Base-by-base conservation (phyloP, 2,113 vertebrate genomes). In the Leptosomus discolor region DNA sequence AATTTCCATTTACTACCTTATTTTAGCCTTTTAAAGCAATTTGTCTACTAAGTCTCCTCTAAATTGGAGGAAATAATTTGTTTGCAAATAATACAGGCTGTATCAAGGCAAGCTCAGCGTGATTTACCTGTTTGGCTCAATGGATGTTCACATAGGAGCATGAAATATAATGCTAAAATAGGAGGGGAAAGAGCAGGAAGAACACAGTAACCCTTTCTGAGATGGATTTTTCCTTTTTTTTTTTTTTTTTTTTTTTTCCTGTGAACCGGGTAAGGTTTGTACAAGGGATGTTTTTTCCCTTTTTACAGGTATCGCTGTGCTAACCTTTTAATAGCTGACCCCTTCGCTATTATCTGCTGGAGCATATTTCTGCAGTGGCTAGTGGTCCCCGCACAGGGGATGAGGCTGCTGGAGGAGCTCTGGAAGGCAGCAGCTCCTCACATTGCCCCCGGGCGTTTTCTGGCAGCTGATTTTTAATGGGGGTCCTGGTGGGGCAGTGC, bases 321-420 rank as follows among this genome's bases (percentile, higher is more conserved):
- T 80, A 30, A 57, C 30, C 39, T 54, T 43, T 24, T 53, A 60
- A 48, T 5, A 77, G 43, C 82, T 54, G 39, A 43, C 39, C 51
- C 29, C 26, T 36, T 48, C 22, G 45, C 75, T 37, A 3, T 79
- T 21, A 5, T 34, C 11, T 37, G 26, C 22, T 15, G 6, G 16
- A 43, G 36, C 48, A 45, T 21, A 3, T 22, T 34, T 43, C 43
- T 32, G 61, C 1, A 3, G 56, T 10, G 63, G 36, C 36, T 51
- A 45, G 7, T 1, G 2, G 26, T 60, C 22, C 22, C 32, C 0
- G 6, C 10, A 1, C 1, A 0, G 39, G 45, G 15, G 8, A 9
- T 2, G 58, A 58, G 51, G 60, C 46, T 79, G n/a, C 54, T 26
- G 12, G 46, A 56, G 36, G 17, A 34, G 46, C n/a, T 61, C 37